Percentiles rank a stretch among this genome's conserved stretches.
Evolutionary conservation across 2,888 invertebrate genomes (phyloP).

Genomic region (Pseudeuparius sepicola): DNA sequence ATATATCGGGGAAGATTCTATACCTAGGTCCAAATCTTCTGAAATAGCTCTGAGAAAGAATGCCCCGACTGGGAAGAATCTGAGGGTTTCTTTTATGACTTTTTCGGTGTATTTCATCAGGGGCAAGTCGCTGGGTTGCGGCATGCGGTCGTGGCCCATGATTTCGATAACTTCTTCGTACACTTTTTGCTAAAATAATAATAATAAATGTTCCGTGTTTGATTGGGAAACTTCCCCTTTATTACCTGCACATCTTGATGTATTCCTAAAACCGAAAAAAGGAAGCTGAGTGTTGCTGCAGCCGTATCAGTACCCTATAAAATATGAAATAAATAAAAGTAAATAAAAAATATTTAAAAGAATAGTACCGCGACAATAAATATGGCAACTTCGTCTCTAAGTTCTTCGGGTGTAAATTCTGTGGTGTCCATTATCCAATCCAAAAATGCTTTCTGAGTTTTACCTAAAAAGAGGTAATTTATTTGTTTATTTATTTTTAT

Average conservation of each 20-base stretch:
- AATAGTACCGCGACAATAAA: slow-evolving; percentile 15
- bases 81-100: slow-evolving; percentile 25
- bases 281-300: slow-evolving; percentile 10
- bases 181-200: slow-evolving; percentile 22
- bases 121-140: slow-evolving; percentile 19
- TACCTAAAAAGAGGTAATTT: no score
- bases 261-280: slow-evolving; percentile 13
- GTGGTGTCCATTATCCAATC: slow-evolving; percentile 12
- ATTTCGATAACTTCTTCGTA: slow-evolving; percentile 22
- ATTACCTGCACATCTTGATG: slow-evolving; percentile 15
- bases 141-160: slow-evolving; percentile 16
- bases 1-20: not conserved
- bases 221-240: not conserved
- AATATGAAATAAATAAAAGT: not conserved
- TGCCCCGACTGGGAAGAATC: slow-evolving; percentile 25
- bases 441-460: slow-evolving; percentile 11
- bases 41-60: slow-evolving; percentile 16
- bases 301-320: slow-evolving; percentile 15
- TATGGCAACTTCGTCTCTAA: slow-evolving; percentile 14
- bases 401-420: slow-evolving; percentile 8
- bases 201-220: not conserved
- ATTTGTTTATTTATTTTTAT: no score
- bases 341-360: no score
- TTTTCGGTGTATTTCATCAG: slow-evolving; percentile 25
- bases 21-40: slow-evolving; percentile 22